Base-by-base conservation (phyloP, 2,113 vertebrate species). In the Okapia johnstoni region DNA sequence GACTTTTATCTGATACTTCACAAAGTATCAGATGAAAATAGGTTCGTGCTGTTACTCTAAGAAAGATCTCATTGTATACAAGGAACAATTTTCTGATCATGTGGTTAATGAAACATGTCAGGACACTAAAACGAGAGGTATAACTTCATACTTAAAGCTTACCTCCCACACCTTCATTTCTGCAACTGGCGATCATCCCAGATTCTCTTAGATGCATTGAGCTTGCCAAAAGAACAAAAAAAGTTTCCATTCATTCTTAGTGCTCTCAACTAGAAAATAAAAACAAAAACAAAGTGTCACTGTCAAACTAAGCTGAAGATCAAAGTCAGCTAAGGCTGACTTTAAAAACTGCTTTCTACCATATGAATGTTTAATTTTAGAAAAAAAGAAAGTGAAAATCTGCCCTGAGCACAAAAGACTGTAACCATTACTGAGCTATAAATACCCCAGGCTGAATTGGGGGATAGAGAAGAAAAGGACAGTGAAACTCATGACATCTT, bases 311-410 rank as follows among this genome's bases (percentile, higher is more conserved):
- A 88, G 43, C 43, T 88, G 50, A 88, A 96, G 26, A 97, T 83
- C 58, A 93, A 97, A 97, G 95, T 85, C 40, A 40, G 43, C n/a
- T 30, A 93, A 96, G 28, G 12, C 48, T 87, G 43, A 46, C 55
- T 94, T 92, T 16, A 88, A 63, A 90, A 80, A 76, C 6, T 89
- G 63, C 23, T 52, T 23, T 88, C 26, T 54, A 73, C 13, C 28
- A 73, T 83, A 94, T 73, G 46, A 97, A 97, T 97, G 91, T 97
- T 86, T 97, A 94, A 93, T 86, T 96, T 97, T 91, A 50, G 86
- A 61, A 95, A 92, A 23, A 85, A 81, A 46, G 84, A 30, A 84
- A 93, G 96, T 61, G 33, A 97, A 98, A 95, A 70, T 66, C 23
- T 97, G 17, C 46, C 61, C 23, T 83, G 43, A 97, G 91, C 57